Percentiles rank a stretch among this genome's conserved stretches.
Evolutionary conservation across 2,888 invertebrate species (phyloP).

Genomic region (Fabriciana adippe): DNA sequence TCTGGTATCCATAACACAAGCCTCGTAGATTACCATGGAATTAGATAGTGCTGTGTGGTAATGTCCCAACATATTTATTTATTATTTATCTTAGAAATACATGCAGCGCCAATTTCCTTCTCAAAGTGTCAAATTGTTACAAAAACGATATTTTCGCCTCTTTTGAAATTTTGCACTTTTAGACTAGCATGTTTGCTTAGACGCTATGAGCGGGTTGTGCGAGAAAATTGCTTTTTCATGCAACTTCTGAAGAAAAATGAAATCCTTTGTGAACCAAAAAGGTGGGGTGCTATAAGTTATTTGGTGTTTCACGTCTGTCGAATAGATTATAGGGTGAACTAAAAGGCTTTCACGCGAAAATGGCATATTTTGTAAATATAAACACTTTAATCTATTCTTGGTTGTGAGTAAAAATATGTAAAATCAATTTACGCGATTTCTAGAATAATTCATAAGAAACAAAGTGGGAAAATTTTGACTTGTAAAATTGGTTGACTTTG

Average conservation of each 20-base stretch:
- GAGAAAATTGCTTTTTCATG: constrained; percentile 26
- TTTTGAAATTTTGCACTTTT: constrained; percentile 19
- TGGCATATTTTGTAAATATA: constrained; percentile 4
- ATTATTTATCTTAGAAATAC: too few species aligned
- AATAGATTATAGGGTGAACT: constrained; percentile 3
- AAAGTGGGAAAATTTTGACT: too few species aligned
- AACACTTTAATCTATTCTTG: constrained; percentile 4
- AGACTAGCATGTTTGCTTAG: constrained; percentile 22
- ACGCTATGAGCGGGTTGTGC: constrained; percentile 21
- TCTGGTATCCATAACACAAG: too few species aligned
- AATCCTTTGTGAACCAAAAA: constrained; percentile 23
- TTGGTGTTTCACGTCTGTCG: constrained; percentile 13
- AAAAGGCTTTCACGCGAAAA: constrained; percentile 8
- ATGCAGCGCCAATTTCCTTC: neutral
- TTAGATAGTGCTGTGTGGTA: too few species aligned
- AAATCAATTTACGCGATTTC: too few species aligned
- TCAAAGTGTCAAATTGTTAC: constrained; percentile 5
- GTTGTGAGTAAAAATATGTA: neutral
- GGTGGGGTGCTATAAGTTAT: constrained; percentile 16
- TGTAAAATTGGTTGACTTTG: too few species aligned
- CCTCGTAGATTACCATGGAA: too few species aligned
- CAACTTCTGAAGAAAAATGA: constrained; percentile 22
- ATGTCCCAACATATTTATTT: too few species aligned
- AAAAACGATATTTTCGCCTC: constrained; percentile 22
- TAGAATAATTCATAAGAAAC: too few species aligned